phyloP scores from a whole-genome alignment of 2,113 vertebrate genomes.

The Lagopus leucura region DNA sequence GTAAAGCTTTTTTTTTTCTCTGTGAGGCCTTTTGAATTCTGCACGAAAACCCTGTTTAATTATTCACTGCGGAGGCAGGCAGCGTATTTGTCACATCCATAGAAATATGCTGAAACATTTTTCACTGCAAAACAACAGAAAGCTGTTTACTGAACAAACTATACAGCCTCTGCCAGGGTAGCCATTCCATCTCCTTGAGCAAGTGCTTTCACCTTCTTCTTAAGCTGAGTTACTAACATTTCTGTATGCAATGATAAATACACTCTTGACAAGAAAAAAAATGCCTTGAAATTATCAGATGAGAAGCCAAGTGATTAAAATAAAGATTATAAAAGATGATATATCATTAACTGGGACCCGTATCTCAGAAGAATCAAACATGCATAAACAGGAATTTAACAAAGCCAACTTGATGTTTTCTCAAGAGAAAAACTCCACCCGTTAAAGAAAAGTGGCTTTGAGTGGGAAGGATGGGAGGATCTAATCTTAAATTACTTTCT shows the following conservation, averaged over 20 bases:
- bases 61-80: not conserved
- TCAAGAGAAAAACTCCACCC: not conserved
- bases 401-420: not conserved
- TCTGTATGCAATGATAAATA: not conserved
- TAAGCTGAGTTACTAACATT: not conserved
- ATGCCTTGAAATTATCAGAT: not conserved
- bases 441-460: not conserved
- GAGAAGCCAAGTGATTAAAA: not conserved
- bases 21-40: not conserved
- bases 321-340: not conserved
- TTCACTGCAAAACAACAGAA: not conserved
- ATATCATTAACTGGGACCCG: not conserved
- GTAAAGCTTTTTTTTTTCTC: not conserved
- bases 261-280: not conserved
- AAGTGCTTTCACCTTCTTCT: not conserved
- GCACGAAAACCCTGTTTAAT: slow-evolving; percentile 1
- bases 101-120: not conserved
- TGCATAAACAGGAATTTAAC: slow-evolving; percentile 10
- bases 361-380: not conserved
- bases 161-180: not conserved
- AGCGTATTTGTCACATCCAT: not conserved
- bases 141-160: not conserved
- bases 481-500: not conserved
- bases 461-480: not conserved
- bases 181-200: not conserved